Percentiles rank a stretch among this genome's conserved stretches.
Evolutionary conservation across 2,888 invertebrate genomes (phyloP).

Genomic region (Myopa tessellatipennis): DNA sequence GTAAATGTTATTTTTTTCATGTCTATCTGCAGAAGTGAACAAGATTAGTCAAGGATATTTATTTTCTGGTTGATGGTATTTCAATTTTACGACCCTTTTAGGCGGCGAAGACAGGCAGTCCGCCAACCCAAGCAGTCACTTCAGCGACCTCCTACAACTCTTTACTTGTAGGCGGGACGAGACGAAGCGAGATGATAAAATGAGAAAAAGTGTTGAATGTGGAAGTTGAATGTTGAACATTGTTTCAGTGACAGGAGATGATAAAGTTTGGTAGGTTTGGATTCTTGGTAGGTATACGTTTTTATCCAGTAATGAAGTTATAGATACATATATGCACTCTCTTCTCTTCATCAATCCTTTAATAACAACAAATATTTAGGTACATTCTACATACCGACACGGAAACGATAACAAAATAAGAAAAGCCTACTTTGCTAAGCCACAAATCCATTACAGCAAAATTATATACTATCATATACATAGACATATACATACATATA

Average conservation of each 20-base stretch:
- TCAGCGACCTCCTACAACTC: neutral
- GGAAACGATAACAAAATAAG: too few relatives aligned
- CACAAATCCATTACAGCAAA: too few relatives aligned
- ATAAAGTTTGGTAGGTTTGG: neutral
- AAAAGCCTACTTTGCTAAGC: too few relatives aligned
- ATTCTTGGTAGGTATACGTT: too few relatives aligned
- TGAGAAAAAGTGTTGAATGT: neutral
- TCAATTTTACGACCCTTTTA: constrained; percentile 18
- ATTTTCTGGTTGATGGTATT: neutral
- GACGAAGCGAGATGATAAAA: neutral
- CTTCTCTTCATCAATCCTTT: too few relatives aligned
- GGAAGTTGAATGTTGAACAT: neutral
- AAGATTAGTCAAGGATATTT: constrained; percentile 9
- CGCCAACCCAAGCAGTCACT: neutral
- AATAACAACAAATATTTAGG: too few relatives aligned
- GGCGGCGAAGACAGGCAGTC: constrained; percentile 14
- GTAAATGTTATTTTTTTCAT: neutral
- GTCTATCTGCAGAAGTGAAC: neutral
- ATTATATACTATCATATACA: too few relatives aligned
- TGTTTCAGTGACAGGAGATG: neutral
- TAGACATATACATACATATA: too few relatives aligned
- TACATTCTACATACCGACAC: too few relatives aligned
- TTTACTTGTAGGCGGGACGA: neutral
- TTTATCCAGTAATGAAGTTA: too few relatives aligned
- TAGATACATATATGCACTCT: too few relatives aligned